These are phyloP conservation scores for Cantharis rustica DNA, from an alignment of 2,888 invertebrate species.

Conservation along the genomic window DNA sequence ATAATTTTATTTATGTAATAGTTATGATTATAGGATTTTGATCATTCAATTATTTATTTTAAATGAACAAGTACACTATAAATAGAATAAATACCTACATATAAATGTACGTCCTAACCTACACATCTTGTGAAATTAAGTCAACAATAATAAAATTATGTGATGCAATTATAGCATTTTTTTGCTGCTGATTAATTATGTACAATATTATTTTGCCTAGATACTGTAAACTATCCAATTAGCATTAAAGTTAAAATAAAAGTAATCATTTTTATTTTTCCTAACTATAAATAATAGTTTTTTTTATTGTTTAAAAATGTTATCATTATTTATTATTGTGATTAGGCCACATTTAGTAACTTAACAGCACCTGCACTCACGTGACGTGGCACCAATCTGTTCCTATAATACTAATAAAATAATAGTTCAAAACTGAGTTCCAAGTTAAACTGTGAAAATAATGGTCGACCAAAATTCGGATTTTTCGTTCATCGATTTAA, in stretches of 20 bases:
- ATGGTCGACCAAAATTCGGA: constrained; percentile 39
- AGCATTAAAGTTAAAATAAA: background rate
- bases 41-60: too few species aligned
- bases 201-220: background rate
- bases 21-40: too few species aligned
- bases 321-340: background rate
- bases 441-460: background rate
- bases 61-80: too few species aligned
- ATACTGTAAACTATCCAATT: background rate
- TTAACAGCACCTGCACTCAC: background rate
- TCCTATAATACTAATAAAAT: background rate
- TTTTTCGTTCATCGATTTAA: constrained; percentile 51
- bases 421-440: background rate
- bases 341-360: background rate
- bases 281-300: background rate
- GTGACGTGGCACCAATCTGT: background rate
- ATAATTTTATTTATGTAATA: too few species aligned
- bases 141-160: too few species aligned
- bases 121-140: too few species aligned
- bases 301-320: background rate
- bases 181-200: too few species aligned
- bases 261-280: background rate
- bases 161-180: too few species aligned
- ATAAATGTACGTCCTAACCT: too few species aligned
- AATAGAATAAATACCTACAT: too few species aligned